Percentiles rank a stretch among this genome's conserved stretches.
phyloP scores from a whole-genome alignment of 2,888 invertebrate species.

The Pasiphila rectangulata region DNA sequence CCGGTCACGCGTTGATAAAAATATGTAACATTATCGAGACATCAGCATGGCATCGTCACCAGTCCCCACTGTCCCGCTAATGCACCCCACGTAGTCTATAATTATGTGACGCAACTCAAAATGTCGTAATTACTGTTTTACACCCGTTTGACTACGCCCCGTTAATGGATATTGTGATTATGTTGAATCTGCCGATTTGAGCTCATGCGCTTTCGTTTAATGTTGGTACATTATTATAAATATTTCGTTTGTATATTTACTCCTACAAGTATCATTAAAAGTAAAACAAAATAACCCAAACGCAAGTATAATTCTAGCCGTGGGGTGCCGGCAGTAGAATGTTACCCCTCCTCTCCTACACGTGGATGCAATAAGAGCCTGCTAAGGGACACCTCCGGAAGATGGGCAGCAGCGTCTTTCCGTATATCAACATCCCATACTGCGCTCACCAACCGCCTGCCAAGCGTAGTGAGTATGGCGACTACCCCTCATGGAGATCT shows the following conservation, averaged over 20 bases:
- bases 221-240: not conserved
- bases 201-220: not conserved
- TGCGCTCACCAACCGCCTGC: too few species aligned
- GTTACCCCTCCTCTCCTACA: too few species aligned
- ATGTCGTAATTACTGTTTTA: slow-evolving; percentile 72
- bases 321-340: too few species aligned
- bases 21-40: slow-evolving; percentile 36
- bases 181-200: slow-evolving; percentile 22
- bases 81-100: slow-evolving; percentile 64
- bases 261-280: too few species aligned
- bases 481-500: too few species aligned
- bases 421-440: too few species aligned
- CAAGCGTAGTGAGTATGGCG: too few species aligned
- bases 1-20: not conserved
- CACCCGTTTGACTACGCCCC: slow-evolving; percentile 51
- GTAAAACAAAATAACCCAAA: not conserved
- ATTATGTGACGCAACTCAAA: slow-evolving; percentile 71
- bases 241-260: too few species aligned
- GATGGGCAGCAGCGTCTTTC: too few species aligned
- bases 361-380: too few species aligned
- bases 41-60: slow-evolving; percentile 13
- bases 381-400: too few species aligned
- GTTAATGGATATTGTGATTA: slow-evolving; percentile 60
- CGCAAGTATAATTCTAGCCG: too few species aligned
- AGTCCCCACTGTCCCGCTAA: slow-evolving; percentile 48